phyloP scores from a whole-genome alignment of 2,113 vertebrate species.

The Epinephelus moara region DNA sequence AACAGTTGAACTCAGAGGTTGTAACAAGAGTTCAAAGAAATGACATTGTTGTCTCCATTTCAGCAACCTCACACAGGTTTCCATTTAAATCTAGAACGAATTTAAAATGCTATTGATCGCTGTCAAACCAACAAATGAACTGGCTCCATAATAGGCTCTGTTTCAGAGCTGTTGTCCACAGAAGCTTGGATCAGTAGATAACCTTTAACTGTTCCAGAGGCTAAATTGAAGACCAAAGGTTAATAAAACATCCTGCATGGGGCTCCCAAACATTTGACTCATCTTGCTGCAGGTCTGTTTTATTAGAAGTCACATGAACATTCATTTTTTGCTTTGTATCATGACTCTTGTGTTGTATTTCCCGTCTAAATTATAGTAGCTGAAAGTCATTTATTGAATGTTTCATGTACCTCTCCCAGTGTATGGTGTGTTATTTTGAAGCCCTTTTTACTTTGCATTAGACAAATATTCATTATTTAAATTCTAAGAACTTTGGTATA shows the following conservation, averaged over 20 bases:
- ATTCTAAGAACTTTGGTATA: background rate
- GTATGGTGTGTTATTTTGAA: background rate
- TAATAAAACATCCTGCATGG: background rate
- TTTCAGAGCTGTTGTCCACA: conserved; percentile 13
- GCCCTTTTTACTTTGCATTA: background rate
- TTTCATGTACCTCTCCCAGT: too few species aligned
- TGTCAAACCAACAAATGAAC: conserved; percentile 37
- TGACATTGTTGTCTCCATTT: background rate
- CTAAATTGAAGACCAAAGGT: background rate
- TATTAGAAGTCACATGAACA: background rate
- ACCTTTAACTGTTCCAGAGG: background rate
- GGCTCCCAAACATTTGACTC: background rate
- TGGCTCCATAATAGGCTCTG: background rate
- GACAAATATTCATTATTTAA: background rate
- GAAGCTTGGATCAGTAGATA: background rate
- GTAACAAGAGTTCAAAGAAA: background rate
- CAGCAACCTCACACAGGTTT: background rate
- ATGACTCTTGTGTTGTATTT: background rate
- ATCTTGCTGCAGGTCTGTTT: background rate
- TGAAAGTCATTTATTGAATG: too few species aligned
- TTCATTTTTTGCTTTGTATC: background rate
- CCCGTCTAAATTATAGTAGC: too few species aligned
- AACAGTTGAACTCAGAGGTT: background rate
- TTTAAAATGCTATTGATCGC: conserved; percentile 30
- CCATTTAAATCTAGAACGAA: background rate